These are phyloP conservation scores for Rhynchomys soricoides DNA, from an alignment of 2,113 vertebrate genomes.

Conservation along the genomic window DNA sequence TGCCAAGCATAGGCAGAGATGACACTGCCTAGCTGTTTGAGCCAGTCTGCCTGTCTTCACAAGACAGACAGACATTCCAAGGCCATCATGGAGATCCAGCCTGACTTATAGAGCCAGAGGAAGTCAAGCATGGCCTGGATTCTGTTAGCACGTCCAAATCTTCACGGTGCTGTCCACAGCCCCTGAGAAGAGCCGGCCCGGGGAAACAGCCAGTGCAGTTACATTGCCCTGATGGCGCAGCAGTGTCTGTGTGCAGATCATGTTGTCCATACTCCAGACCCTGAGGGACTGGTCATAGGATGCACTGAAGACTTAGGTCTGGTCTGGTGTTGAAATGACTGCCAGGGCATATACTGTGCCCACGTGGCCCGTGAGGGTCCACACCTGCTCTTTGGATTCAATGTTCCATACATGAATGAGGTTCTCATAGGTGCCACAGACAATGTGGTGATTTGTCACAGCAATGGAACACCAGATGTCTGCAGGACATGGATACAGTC, in stretches of 20 bases:
- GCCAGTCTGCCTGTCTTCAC: background rate
- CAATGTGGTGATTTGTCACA: slow-evolving; percentile 98
- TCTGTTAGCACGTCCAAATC: slow-evolving; percentile 96
- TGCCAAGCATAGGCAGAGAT: background rate
- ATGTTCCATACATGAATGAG: slow-evolving; percentile 99
- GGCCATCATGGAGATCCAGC: slow-evolving; percentile 63
- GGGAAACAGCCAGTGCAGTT: slow-evolving; percentile 95
- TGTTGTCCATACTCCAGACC: slow-evolving; percentile 99
- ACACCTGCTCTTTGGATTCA: slow-evolving; percentile 97
- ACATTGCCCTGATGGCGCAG: slow-evolving; percentile 98
- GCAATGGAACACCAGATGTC: slow-evolving; percentile 98
- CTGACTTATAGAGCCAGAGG: slow-evolving; percentile 63
- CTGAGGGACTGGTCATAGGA: slow-evolving; percentile 98
- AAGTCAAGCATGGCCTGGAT: slow-evolving; percentile 44
- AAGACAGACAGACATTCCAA: slow-evolving; percentile 62
- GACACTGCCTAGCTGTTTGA: background rate
- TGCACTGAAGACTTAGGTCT: slow-evolving; percentile 99
- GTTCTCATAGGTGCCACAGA: slow-evolving; percentile 99
- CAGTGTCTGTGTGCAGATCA: slow-evolving; percentile 99
- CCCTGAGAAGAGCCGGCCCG: slow-evolving; percentile 97
- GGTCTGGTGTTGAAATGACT: slow-evolving; percentile 98
- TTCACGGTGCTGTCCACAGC: slow-evolving; percentile 99
- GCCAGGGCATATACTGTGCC: slow-evolving; percentile 98
- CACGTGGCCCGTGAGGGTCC: slow-evolving; percentile 97
- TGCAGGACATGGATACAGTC: slow-evolving; percentile 99